phyloP scores from a whole-genome alignment of 2,113 vertebrate species.

The Colius striatus region DNA sequence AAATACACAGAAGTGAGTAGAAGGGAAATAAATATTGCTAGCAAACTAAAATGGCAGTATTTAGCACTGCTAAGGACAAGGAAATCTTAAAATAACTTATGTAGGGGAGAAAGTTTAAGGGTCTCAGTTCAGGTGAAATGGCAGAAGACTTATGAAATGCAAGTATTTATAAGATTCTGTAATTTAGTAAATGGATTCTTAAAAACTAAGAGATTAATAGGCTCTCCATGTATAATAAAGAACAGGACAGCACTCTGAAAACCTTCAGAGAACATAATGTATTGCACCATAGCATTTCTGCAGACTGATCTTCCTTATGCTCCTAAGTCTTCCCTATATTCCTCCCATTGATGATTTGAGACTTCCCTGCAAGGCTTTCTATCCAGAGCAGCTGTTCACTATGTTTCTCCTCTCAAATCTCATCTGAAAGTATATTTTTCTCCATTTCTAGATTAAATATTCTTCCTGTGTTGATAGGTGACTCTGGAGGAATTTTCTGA shows the following conservation, averaged over 20 bases:
- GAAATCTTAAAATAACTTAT: neutral
- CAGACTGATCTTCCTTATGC: neutral
- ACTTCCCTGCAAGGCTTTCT: rapidly evolving
- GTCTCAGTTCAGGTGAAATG: neutral
- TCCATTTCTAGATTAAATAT: neutral
- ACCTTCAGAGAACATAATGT: neutral
- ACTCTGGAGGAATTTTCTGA: neutral
- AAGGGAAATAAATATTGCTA: neutral
- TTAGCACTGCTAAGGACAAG: neutral
- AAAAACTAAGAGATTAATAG: neutral
- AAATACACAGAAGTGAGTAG: neutral
- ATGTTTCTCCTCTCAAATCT: neutral
- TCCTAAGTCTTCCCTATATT: neutral
- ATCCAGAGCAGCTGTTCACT: neutral
- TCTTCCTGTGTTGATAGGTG: neutral
- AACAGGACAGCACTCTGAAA: neutral
- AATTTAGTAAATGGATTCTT: neutral
- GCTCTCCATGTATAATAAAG: neutral
- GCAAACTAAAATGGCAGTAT: neutral
- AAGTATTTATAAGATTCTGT: conserved; percentile 6
- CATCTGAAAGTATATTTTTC: neutral
- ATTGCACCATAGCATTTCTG: neutral
- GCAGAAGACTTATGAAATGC: neutral
- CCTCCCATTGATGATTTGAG: rapidly evolving
- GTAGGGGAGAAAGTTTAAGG: neutral